Evolutionary conservation across 2,113 vertebrate species (phyloP), one percentile per base, ranked within the genome.

Genomic region (Pristiophorus japonicus): DNA sequence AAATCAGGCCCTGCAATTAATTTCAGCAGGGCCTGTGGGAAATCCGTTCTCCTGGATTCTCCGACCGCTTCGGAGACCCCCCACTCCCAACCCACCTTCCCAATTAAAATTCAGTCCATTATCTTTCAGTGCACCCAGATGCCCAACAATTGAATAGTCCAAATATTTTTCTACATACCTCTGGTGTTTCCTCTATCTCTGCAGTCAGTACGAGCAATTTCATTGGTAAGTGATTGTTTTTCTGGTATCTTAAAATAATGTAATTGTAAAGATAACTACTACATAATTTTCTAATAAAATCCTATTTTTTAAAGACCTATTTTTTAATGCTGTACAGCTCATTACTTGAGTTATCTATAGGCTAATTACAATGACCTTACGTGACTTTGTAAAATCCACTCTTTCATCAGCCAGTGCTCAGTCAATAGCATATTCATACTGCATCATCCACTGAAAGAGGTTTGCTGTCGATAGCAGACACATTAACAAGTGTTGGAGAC

Each of bases 401-500:
- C 38, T 67, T 96, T 95, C 95, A 47, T 65, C 7, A 65, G 95
- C 96, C 95, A 95, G 87, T 67, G 18, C 42, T 65, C 7, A 65
- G 95, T 96, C 95, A 95, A 84, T 67, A 14, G 63, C 65, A 95
- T 95, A 30, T 95, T 95, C 42, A 95, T 95, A 95, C 95, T 75
- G 92, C 93, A 63, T 95, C 95, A 95, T 62, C 30, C 59, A 95
- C 73, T 94, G 11, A 51, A 73, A 96, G 95, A 93, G 8, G 85
- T 78, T 92, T 95, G 95, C 90, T 95, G 47, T 96, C 93, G 95
- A 96, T 95, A 63, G 18, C 62, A 95, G 63, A 94, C 20, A 93
- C 95, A 94, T 95, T 91, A 95, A 96, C 88, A 96, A 95, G 95
- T 96, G 93, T 88, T 22, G 51, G 96, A 95, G 93, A 96, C 67